Evolutionary conservation across 2,797 vertebrate species (phyloP).

Genomic region (Poliocrania exsul): DNA sequence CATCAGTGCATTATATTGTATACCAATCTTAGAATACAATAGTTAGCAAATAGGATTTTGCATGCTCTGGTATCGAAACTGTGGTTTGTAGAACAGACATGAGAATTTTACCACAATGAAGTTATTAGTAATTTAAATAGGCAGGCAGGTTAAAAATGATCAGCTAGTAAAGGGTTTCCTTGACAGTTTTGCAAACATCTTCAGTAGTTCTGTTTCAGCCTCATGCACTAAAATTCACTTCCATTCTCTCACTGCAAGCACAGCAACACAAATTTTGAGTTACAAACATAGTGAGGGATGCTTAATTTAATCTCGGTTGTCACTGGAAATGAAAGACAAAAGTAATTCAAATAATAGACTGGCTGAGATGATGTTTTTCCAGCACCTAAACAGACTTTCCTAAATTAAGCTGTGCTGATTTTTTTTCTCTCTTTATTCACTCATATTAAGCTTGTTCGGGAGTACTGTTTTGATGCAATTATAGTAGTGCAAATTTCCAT

Average conservation of each 20-base stretch:
- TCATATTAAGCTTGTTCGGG: slow-evolving; percentile 8
- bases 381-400: neutral
- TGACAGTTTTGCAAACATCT: neutral
- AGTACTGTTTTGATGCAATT: slow-evolving; percentile 40
- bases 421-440: neutral
- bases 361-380: neutral
- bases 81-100: slow-evolving; percentile 3
- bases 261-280: neutral
- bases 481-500: slow-evolving; percentile 14
- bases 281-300: neutral
- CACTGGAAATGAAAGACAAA: slow-evolving; percentile 38
- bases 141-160: neutral
- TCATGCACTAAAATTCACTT: neutral
- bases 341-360: neutral
- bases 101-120: slow-evolving; percentile 38
- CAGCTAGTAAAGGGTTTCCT: neutral
- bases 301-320: slow-evolving; percentile 21
- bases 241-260: neutral
- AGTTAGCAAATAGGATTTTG: slow-evolving; percentile 67
- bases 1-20: slow-evolving; percentile 67
- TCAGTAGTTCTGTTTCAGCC: neutral
- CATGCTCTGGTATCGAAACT: slow-evolving; percentile 15
- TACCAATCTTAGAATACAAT: slow-evolving; percentile 69
- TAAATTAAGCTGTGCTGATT: neutral
- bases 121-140: slow-evolving; percentile 39